phyloP scores from a whole-genome alignment of 2,797 vertebrate genomes.

The Todus mexicanus region DNA sequence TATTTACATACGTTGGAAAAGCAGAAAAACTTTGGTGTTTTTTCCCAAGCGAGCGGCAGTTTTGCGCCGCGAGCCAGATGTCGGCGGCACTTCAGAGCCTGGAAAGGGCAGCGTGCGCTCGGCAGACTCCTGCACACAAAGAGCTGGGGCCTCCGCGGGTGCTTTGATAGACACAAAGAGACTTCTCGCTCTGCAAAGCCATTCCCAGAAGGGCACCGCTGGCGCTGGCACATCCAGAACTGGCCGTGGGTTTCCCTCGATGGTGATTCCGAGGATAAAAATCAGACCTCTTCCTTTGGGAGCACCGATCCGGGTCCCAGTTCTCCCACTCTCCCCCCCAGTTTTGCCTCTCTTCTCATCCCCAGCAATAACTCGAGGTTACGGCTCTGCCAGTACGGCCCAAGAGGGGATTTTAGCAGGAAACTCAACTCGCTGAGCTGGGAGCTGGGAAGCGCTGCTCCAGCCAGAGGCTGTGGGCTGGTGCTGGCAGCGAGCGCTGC shows the following conservation, averaged over 20 bases:
- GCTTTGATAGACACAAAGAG: not conserved
- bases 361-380: not conserved
- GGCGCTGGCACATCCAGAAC: not conserved
- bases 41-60: no score
- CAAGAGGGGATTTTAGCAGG: not conserved
- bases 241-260: not conserved
- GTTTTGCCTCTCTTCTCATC: not conserved
- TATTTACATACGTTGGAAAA: not conserved
- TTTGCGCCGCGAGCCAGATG: not conserved
- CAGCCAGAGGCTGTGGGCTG: slow-evolving; percentile 5
- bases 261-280: fast-evolving
- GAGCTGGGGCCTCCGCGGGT: not conserved
- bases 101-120: fast-evolving
- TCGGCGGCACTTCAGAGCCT: not conserved
- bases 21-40: no score
- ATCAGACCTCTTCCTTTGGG: not conserved
- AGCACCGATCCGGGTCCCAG: not conserved
- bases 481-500: not conserved
- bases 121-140: not conserved
- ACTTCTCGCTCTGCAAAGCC: fast-evolving
- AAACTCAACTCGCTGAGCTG: not conserved
- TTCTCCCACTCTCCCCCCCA: not conserved
- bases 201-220: fast-evolving
- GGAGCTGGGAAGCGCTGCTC: not conserved
- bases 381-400: not conserved